Evolutionary conservation across 2,113 vertebrate species (phyloP), one percentile per base, ranked within the genome.

Genomic region (Eulemur rufifrons): DNA sequence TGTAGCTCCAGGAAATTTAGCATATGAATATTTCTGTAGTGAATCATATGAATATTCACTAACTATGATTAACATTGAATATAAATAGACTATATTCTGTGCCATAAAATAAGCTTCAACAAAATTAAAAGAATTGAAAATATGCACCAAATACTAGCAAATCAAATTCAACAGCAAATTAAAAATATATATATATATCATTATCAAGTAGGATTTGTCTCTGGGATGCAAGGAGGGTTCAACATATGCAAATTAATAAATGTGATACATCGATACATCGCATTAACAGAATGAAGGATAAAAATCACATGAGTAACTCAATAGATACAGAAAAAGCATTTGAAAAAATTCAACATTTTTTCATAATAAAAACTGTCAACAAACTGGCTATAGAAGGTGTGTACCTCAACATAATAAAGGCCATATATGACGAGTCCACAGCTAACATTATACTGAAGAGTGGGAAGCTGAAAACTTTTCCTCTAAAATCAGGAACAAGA

Each of bases 111-210:
- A 85, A 87, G 6, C 34, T n/a, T 84, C 5, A 21, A 18, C 37
- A 91, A 78, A 83, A 68, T n/a, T 47, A 63, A 94, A 89, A 64
- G 9, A 86, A 86, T 68, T 81, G 12, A 92, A 95, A 86, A 86
- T 83, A 59, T 42, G 29, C 37, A 80, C 29, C 94, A 86, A 85
- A 73, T 83, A 45, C 68, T 68, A 88, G 50, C 39, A 87, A 86
- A 50, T 32, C 42, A 86, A 94, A 91, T 76, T 66, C 29, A 64
- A 42, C 37, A 92, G 56, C 32, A 90, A 4, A 25, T 81, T 74
- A 74, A 84, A 78, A 90, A 21, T 23, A 42, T 81, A n/a, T 42
- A 42, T 42, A 29, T 71, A 66, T 64, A 63, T 25, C 37, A 76
- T 69, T 59, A 95, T 50, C 29, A 81, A 85, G 18, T 71, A 37